Percentiles rank a stretch among this genome's conserved stretches.
These are phyloP conservation scores for Ectobius pallidus DNA, from an alignment of 2,888 invertebrate species.

Conservation along the genomic window DNA sequence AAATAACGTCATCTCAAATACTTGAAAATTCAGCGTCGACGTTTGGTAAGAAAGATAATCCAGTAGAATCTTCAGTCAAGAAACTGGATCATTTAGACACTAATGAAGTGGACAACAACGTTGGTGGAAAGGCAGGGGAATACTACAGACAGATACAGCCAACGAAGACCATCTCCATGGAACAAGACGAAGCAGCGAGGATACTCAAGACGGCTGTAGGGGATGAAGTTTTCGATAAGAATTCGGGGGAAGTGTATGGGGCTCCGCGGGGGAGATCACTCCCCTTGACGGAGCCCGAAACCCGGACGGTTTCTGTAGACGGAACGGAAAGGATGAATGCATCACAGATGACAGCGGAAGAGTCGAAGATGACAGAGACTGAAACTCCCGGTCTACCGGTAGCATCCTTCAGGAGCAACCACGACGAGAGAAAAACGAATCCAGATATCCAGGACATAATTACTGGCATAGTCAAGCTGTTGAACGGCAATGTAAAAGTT, in stretches of 20 bases:
- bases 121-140: conserved; percentile 47
- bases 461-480: conserved; percentile 83
- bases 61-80: conserved; percentile 2
- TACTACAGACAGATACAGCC: conserved; percentile 50
- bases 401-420: conserved; percentile 16
- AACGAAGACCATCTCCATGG: conserved; percentile 8
- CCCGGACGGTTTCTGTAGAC: conserved; percentile 30
- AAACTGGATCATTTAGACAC: conserved; percentile 50
- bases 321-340: conserved; percentile 29
- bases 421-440: conserved; percentile 39
- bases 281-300: conserved; percentile 68
- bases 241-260: conserved; percentile 76
- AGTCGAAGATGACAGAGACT: background rate
- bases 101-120: conserved; percentile 51
- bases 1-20: conserved; percentile 9
- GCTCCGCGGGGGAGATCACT: conserved; percentile 74
- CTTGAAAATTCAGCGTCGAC: background rate
- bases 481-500: conserved; percentile 88
- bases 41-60: background rate
- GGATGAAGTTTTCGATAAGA: conserved; percentile 45
- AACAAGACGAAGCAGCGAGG: background rate
- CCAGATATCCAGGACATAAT: conserved; percentile 89
- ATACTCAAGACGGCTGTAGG: background rate
- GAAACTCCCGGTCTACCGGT: conserved; percentile 1
- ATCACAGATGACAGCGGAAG: background rate